phyloP scores from a whole-genome alignment of 2,797 vertebrate species.

The Myotis planiceps region DNA sequence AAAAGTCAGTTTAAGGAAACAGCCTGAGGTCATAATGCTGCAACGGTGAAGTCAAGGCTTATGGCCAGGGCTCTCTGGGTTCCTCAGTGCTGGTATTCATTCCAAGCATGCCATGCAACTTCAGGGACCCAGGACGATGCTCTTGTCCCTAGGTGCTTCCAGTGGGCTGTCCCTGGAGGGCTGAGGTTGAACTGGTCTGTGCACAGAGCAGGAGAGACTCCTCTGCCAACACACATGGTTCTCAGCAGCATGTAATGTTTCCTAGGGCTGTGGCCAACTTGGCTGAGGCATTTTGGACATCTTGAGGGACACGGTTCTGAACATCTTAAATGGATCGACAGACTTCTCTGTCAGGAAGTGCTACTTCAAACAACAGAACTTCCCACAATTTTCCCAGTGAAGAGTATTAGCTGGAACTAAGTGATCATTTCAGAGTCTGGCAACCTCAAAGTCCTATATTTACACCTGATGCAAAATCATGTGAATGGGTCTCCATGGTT shows the following conservation, averaged over 20 bases:
- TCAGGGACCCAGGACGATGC: background rate
- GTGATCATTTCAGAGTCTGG: constrained; percentile 7
- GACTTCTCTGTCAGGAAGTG: constrained; percentile 45
- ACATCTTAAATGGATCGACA: constrained; percentile 53
- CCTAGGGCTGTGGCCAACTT: constrained; percentile 55
- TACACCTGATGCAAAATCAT: background rate
- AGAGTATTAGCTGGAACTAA: background rate
- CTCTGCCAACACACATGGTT: constrained; percentile 52
- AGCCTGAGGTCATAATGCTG: background rate
- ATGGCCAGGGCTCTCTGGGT: background rate
- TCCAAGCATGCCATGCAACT: background rate
- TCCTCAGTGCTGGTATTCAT: background rate
- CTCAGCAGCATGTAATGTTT: constrained; percentile 58
- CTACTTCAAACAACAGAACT: constrained; percentile 47
- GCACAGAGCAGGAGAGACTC: background rate
- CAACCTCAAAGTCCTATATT: background rate
- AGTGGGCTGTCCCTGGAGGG: background rate
- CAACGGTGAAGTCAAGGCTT: background rate
- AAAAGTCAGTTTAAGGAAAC: background rate
- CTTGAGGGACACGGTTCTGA: constrained; percentile 48
- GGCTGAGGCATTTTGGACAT: constrained; percentile 46
- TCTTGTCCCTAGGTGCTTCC: background rate
- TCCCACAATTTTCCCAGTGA: constrained; percentile 34
- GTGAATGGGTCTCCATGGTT: background rate
- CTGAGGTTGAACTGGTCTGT: background rate